Conservation (phyloP, 2,888 invertebrate genomes). For the Salticus scenicus region DNA sequence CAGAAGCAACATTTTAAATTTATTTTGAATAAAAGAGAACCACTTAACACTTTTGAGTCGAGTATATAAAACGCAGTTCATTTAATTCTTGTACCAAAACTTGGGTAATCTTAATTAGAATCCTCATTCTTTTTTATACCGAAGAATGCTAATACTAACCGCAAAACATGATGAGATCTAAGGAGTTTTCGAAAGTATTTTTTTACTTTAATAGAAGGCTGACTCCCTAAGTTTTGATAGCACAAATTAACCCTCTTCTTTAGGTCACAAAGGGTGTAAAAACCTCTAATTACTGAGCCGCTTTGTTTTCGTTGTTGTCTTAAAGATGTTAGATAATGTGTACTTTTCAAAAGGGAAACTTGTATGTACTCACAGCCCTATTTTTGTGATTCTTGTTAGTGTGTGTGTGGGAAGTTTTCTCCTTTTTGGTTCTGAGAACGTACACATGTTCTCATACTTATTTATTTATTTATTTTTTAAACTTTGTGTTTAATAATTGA, state of each 20-base stretch:
- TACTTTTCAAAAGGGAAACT: neutral
- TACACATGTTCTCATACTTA: no score
- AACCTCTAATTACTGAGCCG: neutral
- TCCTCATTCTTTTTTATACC: no score
- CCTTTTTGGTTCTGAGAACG: neutral
- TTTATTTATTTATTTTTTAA: no score
- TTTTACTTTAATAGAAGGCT: neutral
- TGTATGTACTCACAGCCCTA: neutral
- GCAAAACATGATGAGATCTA: neutral
- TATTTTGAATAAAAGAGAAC: no score
- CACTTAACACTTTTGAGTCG: no score
- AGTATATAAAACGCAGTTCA: no score
- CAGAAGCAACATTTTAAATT: no score
- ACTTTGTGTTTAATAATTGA: no score
- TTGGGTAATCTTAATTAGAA: no score
- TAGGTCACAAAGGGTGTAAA: neutral
- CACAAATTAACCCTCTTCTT: neutral
- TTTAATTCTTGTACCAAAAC: no score
- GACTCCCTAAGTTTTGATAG: neutral
- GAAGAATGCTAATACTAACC: neutral
- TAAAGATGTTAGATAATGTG: neutral
- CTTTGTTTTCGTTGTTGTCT: neutral
- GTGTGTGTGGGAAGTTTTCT: neutral
- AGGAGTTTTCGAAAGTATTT: neutral
- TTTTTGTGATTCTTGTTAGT: neutral